Evolutionary conservation across 2,797 vertebrate genomes (phyloP).

Genomic region (Sebastes kiyomatsui): DNA sequence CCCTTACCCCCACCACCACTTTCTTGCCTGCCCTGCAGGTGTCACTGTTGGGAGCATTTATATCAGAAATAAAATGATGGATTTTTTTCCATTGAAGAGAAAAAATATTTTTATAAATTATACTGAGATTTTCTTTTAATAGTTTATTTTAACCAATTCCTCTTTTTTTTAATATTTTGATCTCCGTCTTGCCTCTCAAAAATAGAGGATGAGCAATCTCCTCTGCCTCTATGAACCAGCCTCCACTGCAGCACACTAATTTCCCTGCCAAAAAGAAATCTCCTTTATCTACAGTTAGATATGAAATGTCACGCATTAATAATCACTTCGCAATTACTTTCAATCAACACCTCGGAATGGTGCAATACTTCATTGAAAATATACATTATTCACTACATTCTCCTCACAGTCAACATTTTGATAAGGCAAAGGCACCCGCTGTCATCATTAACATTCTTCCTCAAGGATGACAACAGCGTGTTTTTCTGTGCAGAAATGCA

Average conservation of each 20-base stretch:
- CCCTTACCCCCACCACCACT: no score
- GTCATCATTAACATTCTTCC: conserved; percentile 9
- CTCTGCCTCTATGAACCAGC: no score
- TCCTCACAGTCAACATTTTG: neutral
- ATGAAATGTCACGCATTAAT: neutral
- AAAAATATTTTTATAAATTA: no score
- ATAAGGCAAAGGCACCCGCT: conserved; percentile 1
- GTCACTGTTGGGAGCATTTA: no score
- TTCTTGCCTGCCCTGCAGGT: no score
- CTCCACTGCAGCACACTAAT: neutral
- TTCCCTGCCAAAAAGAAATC: neutral
- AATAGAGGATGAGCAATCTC: no score
- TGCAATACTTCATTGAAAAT: neutral
- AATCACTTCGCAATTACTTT: neutral
- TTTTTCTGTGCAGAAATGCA: conserved; percentile 2
- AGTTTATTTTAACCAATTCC: no score
- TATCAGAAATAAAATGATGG: no score
- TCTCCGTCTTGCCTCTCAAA: no score
- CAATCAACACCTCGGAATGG: neutral
- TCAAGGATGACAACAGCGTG: neutral
- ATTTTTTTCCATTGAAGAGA: no score
- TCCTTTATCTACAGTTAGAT: neutral
- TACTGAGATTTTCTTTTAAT: no score
- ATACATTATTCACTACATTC: conserved; percentile 12
- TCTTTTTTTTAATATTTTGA: no score